Base-by-base conservation (phyloP, 2,888 invertebrate species). In the Epistrophe eligans region DNA sequence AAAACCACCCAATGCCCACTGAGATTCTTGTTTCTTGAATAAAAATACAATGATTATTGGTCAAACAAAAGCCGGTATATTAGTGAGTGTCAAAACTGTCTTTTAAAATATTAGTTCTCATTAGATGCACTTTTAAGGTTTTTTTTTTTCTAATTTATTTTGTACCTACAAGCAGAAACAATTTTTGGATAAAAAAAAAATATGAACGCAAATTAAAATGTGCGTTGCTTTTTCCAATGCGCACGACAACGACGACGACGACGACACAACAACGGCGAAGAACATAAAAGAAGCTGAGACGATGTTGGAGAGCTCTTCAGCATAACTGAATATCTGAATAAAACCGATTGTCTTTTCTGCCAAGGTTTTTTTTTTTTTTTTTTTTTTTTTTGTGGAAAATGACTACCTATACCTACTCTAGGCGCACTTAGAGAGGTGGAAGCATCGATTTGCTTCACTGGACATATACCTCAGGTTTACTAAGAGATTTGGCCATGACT, bases 301-400 rank as follows among this genome's bases (percentile, higher is more conserved):
- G 91, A 91, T 90, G 91, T 90, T 89, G 90, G 90, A 90, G 92
- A 92, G 92, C 91, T 91, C 90, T 91, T 90, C 89, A 92, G 90
- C 90, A 92, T 91, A 92, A 92, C 91, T 92, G 91, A 91, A 90
- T 87, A 89, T 87, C 87, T 81, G 82, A 77, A 77, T 82, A 82
- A 77, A 82, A 62, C 60, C 50, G 38, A 70, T 67, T 77, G 77
- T 73, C 70, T 55, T 81, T 67, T 40, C 66, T 62, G 66, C 77
- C 66, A 70, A 45, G n/a, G 13, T 15, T 67, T 67, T 32, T 74
- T 28, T 50, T 60, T 35, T 60, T 62, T 28, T 79, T n/a, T n/a
- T n/a, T n/a, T n/a, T n/a, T 2, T 24, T 32, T 10, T 24, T 35
- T 60, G 35, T 55, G 52, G 55, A 32, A 55, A 55, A 55, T 9